A percentile compares a stretch with the other conserved stretches of the same genome.
phyloP scores from a whole-genome alignment of 2,888 invertebrate genomes.

The Hemicrepidius hirtus region DNA sequence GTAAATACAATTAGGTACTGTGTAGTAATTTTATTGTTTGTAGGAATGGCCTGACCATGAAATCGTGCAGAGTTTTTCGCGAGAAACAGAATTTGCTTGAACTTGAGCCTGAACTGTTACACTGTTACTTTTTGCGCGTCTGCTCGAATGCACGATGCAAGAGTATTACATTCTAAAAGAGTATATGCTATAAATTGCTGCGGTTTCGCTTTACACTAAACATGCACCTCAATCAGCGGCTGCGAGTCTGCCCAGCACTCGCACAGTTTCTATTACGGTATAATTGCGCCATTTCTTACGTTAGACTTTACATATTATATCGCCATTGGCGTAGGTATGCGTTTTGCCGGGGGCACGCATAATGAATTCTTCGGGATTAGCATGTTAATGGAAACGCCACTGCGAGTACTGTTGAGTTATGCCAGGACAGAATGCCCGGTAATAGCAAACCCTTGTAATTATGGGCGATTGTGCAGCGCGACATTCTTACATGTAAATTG shows the following conservation, averaged over 20 bases:
- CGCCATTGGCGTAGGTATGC: constrained; percentile 47
- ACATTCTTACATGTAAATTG: constrained; percentile 64
- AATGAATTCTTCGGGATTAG: constrained; percentile 57
- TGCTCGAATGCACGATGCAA: constrained; percentile 43
- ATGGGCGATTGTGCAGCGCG: constrained; percentile 61
- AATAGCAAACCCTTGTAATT: constrained; percentile 53
- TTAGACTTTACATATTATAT: constrained; percentile 51
- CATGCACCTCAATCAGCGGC: constrained; percentile 59
- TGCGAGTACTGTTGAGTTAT: constrained; percentile 42
- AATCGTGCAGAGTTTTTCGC: constrained; percentile 40
- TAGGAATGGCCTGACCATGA: constrained; percentile 24
- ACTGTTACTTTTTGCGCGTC: constrained; percentile 35
- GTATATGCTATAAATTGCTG: constrained; percentile 58
- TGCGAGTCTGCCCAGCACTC: constrained; percentile 43
- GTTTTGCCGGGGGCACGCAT: constrained; percentile 45
- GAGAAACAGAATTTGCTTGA: constrained; percentile 39
- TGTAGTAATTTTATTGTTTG: constrained; percentile 12
- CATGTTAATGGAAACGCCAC: constrained; percentile 58
- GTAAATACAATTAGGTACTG: no score
- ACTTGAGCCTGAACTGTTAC: constrained; percentile 44
- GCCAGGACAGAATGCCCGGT: constrained; percentile 32
- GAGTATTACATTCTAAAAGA: constrained; percentile 46
- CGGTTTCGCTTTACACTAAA: constrained; percentile 58
- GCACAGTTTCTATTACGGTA: constrained; percentile 52
- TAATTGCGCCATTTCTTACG: constrained; percentile 55